phyloP scores from a whole-genome alignment of 1,140 invertebrate genomes.

The Acromyrmex charruanus region DNA sequence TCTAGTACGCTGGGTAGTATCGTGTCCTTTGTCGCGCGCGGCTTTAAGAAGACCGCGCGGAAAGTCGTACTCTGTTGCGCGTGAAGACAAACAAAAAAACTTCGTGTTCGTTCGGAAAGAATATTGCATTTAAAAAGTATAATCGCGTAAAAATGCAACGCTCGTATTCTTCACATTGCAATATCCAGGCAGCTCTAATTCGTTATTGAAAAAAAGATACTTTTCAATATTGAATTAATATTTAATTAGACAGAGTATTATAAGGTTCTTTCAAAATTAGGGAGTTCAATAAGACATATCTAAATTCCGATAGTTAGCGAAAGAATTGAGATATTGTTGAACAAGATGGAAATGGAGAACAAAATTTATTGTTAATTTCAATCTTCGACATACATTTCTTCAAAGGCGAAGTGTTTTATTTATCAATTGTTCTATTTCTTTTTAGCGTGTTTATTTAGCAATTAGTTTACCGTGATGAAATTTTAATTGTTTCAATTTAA shows the following conservation, averaged over 20 bases:
- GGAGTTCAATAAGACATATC: constrained; percentile 6
- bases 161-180: not conserved
- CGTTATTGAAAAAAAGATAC: not conserved
- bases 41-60: constrained; percentile 29
- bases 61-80: constrained; percentile 46
- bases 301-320: not conserved
- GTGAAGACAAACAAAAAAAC: not conserved
- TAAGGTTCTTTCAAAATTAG: not conserved
- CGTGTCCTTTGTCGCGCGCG: constrained; percentile 58
- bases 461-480: not conserved
- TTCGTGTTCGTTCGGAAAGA: constrained; percentile 12
- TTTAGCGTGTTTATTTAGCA: not conserved
- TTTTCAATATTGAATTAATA: not conserved
- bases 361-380: not conserved
- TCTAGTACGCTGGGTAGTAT: constrained; percentile 86
- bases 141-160: not conserved
- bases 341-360: not conserved
- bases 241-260: not conserved
- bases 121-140: constrained; percentile 16
- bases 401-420: not conserved
- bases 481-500: constrained; percentile 4
- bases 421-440: not conserved
- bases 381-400: not conserved
- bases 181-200: constrained; percentile 14
- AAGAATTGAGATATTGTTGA: constrained; percentile 10